Evolutionary conservation across 2,888 invertebrate genomes (phyloP).

Genomic region (Brachylomia viminalis): DNA sequence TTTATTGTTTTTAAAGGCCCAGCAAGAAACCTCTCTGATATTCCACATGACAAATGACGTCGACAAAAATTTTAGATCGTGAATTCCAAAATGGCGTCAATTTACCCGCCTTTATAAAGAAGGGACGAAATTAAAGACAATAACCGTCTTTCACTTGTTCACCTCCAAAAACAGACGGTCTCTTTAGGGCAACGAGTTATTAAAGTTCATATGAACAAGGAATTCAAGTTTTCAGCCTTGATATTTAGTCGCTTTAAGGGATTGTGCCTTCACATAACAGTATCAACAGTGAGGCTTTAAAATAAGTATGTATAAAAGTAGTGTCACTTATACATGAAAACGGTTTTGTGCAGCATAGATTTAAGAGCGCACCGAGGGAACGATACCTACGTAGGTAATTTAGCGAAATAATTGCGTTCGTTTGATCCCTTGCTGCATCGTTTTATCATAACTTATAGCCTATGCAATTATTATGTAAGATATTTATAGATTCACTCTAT

Average conservation of each 20-base stretch:
- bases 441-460: too few relatives aligned
- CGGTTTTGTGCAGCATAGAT: not conserved
- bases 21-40: not conserved
- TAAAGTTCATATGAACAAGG: slow-evolving; percentile 44
- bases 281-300: not conserved
- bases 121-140: slow-evolving; percentile 8
- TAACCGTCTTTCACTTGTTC: slow-evolving; percentile 42
- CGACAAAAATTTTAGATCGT: not conserved
- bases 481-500: too few relatives aligned
- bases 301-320: not conserved
- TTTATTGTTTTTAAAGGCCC: slow-evolving; percentile 6
- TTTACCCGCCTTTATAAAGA: slow-evolving; percentile 11
- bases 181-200: slow-evolving; percentile 35
- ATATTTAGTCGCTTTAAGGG: slow-evolving; percentile 46
- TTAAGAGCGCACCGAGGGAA: too few relatives aligned
- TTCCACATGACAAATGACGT: not conserved
- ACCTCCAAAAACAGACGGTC: slow-evolving; percentile 49
- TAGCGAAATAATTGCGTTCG: too few relatives aligned
- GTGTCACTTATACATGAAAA: not conserved
- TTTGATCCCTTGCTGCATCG: too few relatives aligned
- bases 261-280: slow-evolving; percentile 30
- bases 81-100: slow-evolving; percentile 26
- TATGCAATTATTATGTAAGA: too few relatives aligned
- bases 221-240: slow-evolving; percentile 55
- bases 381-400: too few relatives aligned